A percentile compares a stretch with the other conserved stretches of the same genome.
Conservation (phyloP, 2,113 vertebrate species). For the Microcebus jonahi region DNA sequence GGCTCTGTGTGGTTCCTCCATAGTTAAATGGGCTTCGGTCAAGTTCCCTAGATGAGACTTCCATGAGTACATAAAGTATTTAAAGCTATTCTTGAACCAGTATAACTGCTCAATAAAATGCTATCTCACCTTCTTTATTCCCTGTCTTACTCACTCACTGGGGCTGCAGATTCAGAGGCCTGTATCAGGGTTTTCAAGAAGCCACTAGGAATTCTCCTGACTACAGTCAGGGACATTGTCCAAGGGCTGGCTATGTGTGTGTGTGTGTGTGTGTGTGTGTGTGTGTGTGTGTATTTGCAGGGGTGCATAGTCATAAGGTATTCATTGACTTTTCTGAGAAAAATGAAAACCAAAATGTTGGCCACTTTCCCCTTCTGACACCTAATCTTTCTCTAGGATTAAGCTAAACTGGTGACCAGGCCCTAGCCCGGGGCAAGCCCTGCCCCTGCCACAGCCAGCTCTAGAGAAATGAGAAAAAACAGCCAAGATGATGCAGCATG, state of each 20-base stretch:
- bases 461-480: neutral
- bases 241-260: neutral
- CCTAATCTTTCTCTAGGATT: constrained; percentile 49
- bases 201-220: neutral
- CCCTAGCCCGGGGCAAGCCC: neutral
- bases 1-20: neutral
- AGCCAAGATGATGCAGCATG: neutral
- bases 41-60: neutral
- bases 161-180: neutral
- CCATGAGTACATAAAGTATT: neutral
- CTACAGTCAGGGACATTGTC: neutral
- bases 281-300: no score
- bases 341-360: constrained; percentile 62
- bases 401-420: constrained; percentile 6
- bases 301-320: neutral
- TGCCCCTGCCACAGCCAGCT: neutral
- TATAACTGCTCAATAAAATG: neutral
- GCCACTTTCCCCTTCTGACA: constrained; percentile 58
- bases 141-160: neutral
- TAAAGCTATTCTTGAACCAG: neutral
- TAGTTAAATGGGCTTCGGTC: neutral
- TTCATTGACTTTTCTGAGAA: constrained; percentile 64
- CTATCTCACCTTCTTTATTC: neutral
- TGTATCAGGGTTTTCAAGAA: constrained; percentile 12
- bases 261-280: neutral